phyloP scores from a whole-genome alignment of 2,113 vertebrate genomes.

The Perca flavescens region DNA sequence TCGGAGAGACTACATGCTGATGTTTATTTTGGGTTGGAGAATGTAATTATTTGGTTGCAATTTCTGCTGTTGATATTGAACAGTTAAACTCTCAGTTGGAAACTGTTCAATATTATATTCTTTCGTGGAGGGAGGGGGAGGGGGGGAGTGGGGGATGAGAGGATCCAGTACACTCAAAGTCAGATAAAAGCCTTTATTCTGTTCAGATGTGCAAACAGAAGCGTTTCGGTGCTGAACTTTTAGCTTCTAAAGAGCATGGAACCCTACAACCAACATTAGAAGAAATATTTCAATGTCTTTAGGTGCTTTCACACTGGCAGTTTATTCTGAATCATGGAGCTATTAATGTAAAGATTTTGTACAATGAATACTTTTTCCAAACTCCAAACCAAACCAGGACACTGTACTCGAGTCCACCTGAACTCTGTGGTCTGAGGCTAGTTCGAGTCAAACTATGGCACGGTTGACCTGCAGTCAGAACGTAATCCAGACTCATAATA shows the following conservation, averaged over 20 bases:
- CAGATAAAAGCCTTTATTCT: conserved; percentile 38
- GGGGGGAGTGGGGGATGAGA: not conserved
- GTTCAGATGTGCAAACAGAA: conserved; percentile 21
- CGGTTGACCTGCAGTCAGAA: not conserved
- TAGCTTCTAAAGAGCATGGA: conserved; percentile 12
- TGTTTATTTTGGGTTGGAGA: conserved; percentile 56
- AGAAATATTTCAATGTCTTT: not conserved
- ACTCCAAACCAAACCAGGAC: not conserved
- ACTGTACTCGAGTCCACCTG: not conserved
- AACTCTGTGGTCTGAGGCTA: not conserved
- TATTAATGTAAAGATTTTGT: not conserved
- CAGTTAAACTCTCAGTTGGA: conserved; percentile 56
- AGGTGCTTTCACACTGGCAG: not conserved
- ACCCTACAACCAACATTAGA: not conserved
- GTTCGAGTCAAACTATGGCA: not conserved
- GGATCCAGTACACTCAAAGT: conserved; percentile 18
- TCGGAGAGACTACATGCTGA: conserved; percentile 41
- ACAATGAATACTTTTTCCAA: not conserved
- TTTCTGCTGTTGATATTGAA: conserved; percentile 59
- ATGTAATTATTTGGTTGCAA: conserved; percentile 63
- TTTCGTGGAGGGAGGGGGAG: not conserved
- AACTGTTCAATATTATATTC: conserved; percentile 31
- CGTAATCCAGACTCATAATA: not conserved
- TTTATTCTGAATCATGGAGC: not conserved
- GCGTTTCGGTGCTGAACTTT: not conserved